These are phyloP conservation scores for Dendroctonus ponderosae DNA, from an alignment of 1,140 invertebrate genomes.

Conservation along the genomic window DNA sequence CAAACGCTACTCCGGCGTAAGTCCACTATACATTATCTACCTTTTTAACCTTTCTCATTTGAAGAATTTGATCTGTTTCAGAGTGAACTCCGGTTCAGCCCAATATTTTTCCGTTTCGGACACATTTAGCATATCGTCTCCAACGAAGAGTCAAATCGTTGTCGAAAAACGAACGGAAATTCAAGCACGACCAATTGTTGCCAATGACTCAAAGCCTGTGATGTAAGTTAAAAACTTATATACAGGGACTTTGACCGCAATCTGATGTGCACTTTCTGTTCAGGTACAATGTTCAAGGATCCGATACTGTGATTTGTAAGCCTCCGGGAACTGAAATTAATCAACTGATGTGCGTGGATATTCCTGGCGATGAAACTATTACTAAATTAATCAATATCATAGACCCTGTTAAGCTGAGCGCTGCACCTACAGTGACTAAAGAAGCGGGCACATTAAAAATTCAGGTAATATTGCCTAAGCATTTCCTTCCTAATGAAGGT, in stretches of 20 bases:
- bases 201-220: constrained; percentile 15
- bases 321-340: constrained; percentile 47
- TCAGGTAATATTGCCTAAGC: constrained; percentile 38
- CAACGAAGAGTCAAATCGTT: constrained; percentile 77
- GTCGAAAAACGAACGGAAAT: constrained; percentile 59
- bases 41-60: background rate
- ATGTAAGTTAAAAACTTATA: background rate
- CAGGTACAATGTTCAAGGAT: constrained; percentile 10
- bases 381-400: constrained; percentile 47
- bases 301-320: constrained; percentile 24
- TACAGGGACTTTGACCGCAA: too few relatives aligned
- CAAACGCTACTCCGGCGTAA: constrained; percentile 14
- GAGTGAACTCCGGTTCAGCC: background rate
- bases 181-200: constrained; percentile 11
- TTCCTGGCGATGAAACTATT: constrained; percentile 48
- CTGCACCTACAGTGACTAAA: constrained; percentile 45
- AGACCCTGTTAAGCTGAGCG: constrained; percentile 44
- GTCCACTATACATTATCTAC: background rate
- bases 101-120: constrained; percentile 15
- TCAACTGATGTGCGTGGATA: constrained; percentile 48
- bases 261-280: constrained; percentile 7
- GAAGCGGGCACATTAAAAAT: constrained; percentile 42
- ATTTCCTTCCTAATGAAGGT: background rate
- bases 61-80: background rate
- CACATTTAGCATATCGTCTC: constrained; percentile 73